Percentiles rank a stretch among this genome's conserved stretches.
Conservation (phyloP, 64 coral and sea anemone genomes). For the Dendronephthya gigantea region DNA sequence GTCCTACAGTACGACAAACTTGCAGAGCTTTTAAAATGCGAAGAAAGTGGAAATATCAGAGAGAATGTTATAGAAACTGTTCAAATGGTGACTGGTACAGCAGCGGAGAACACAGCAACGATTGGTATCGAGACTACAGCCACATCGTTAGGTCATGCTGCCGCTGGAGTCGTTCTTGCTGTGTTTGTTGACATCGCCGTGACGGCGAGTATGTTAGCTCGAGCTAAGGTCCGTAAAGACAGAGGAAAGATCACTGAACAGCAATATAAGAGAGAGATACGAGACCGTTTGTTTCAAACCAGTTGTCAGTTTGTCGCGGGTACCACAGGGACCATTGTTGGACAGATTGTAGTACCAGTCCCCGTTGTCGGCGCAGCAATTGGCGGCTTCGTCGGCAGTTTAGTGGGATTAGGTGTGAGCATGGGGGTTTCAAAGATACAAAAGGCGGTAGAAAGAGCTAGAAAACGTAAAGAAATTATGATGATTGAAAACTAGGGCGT, state of each 20-base stretch:
- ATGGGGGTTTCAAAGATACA: slow-evolving; percentile 92
- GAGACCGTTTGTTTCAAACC: slow-evolving; percentile 70
- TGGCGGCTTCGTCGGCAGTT: slow-evolving; percentile 90
- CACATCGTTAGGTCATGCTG: slow-evolving; percentile 84
- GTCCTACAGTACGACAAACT: not conserved
- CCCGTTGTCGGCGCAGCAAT: slow-evolving; percentile 91
- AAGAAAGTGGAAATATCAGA: not conserved
- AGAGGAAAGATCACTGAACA: slow-evolving; percentile 66
- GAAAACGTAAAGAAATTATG: slow-evolving; percentile 45
- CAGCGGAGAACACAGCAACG: slow-evolving; percentile 85
- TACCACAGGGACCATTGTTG: slow-evolving; percentile 92
- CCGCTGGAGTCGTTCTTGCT: slow-evolving; percentile 78
- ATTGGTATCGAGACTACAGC: slow-evolving; percentile 98
- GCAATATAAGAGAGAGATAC: slow-evolving; percentile 64
- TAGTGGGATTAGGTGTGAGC: slow-evolving; percentile 88
- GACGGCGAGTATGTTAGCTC: slow-evolving; percentile 77
- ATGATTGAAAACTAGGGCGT: slow-evolving; percentile 53
- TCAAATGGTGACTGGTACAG: slow-evolving; percentile 80
- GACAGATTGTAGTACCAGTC: slow-evolving; percentile 89
- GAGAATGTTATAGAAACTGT: slow-evolving; percentile 69
- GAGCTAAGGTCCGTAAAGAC: slow-evolving; percentile 66
- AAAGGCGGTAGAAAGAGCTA: slow-evolving; percentile 64
- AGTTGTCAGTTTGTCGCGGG: slow-evolving; percentile 94
- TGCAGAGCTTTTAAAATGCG: not conserved
- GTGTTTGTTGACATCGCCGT: slow-evolving; percentile 81